Base-by-base conservation (phyloP, 2,113 vertebrate species). In the Sceloporus tristichus region DNA sequence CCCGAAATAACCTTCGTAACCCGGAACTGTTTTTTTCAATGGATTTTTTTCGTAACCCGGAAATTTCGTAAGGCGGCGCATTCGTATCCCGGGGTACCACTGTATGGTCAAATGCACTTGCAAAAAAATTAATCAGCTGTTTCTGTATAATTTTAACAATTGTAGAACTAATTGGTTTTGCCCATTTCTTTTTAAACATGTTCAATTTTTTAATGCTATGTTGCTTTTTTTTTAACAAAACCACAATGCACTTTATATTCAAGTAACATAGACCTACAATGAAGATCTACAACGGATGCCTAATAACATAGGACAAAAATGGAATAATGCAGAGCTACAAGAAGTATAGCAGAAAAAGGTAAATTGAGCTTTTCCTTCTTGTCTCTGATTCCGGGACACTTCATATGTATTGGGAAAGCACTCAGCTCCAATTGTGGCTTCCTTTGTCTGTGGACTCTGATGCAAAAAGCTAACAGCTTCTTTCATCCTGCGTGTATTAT, bases 281-380 rank as follows among this genome's bases (percentile, higher is more conserved):
- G 59, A 62, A 62, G 59, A 82, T 11, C 54, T 76, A 34, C 34
- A 77, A 27, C 8, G 21, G 74, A 76, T 14, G 4, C 14, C 59
- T 18, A 62, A 62, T 18, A 62, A 62, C 59, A 62, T 62, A 62
- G 59, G 16, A 18, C 14, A 62, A 62, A 4, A 14, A 18, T 62
- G 56, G 34, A 38, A 6, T 48, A 25, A 16, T 62, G 19, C 71
- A 10, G 4, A 53, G 56, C 70, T 81, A 54, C 38, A 82, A 29
- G 54, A 81, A 77, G 16, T 23, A 9, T 92, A 89, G 0, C 14
- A 48, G 59, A 62, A 62, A 62, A 62, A 62, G 59, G 16, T 62
- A 16, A 62, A 62, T 62, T 14, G 54, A 82, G 87, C 59, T 92
- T 85, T 94, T 84, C 40, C 85, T 85, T 90, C 65, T 56, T 84